Evolutionary conservation across 2,113 vertebrate genomes (phyloP), one percentile per base, ranked within the genome.

Genomic region (Osmerus eperlanus): DNA sequence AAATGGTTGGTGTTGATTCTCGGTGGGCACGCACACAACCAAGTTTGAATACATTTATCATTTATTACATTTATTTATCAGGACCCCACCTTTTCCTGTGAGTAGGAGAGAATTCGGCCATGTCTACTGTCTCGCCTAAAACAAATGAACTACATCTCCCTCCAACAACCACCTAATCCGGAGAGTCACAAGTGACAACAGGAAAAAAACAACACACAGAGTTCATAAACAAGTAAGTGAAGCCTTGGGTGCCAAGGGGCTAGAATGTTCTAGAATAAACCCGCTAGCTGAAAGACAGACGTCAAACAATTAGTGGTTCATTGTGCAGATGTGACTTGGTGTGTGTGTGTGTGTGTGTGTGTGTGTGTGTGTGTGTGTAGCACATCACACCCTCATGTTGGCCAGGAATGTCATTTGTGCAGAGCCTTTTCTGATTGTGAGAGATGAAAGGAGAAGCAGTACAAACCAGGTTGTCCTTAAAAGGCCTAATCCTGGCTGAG

Each of bases 401-500:
- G 28, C 25, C n/a, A 58, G 41, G 29, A 4, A 47, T 51, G 6
- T 52, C 53, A 54, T 54, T 59, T 59, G 56, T 16, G 56, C 28
- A 41, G 62, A 67, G 53, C 72, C 16, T 51, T 68, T 1, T 60
- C n/a, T 60, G 58, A 21, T 19, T 60, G 58, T 60, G 19, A 0
- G 3, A 21, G 61, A 82, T 87, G 80, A 87, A 84, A 83, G 76
- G 72, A 71, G 66, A 36, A 72, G 75, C 75, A 70, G 72, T 68
- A 74, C 77, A 84, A 81, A 79, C 78, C 68, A 71, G 65, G 59
- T 71, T 28, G 76, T 67, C 83, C 81, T 82, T 83, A 87, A 85
- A 87, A 87, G 78, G 78, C 62, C 71, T 83, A 83, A 87, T 85
- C 78, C 84, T 55, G 65, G 76, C 76, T 82, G 70, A 62, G 70